Evolutionary conservation across 2,113 vertebrate genomes (phyloP).

Genomic region (Ceuthmochares aereus): DNA sequence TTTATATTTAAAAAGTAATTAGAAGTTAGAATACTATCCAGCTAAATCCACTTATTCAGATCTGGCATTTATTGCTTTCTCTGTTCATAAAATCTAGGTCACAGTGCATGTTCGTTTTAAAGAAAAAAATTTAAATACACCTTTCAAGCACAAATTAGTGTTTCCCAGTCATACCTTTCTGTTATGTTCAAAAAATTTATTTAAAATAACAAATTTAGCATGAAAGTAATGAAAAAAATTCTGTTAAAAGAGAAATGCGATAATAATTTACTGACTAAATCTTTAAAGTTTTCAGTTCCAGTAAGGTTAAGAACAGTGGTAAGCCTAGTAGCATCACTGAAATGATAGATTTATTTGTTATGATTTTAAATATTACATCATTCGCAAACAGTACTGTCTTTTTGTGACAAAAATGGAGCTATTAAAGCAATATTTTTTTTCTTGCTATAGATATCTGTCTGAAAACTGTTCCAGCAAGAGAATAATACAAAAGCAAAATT

Average conservation of each 20-base stretch:
- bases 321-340: not conserved
- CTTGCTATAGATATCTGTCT: not conserved
- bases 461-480: slow-evolving; percentile 7
- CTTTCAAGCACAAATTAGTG: slow-evolving; percentile 29
- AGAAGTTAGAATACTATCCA: slow-evolving; percentile 33
- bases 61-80: slow-evolving; percentile 25
- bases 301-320: not conserved
- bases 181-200: not conserved
- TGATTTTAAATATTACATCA: not conserved
- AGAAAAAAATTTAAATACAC: not conserved
- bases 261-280: not conserved
- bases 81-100: slow-evolving; percentile 52
- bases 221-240: not conserved
- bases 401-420: not conserved
- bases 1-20: slow-evolving; percentile 58
- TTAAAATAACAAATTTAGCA: not conserved
- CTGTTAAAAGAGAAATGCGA: not conserved
- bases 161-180: not conserved
- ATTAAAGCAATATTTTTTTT: not conserved
- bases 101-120: not conserved
- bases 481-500: slow-evolving; percentile 12
- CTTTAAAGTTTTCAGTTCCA: not conserved
- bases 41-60: slow-evolving; percentile 22
- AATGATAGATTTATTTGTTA: not conserved
- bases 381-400: not conserved